Evolutionary conservation across 1,140 invertebrate species (phyloP), one percentile per base, ranked within the genome.

Genomic region (Dendroctonus ponderosae): DNA sequence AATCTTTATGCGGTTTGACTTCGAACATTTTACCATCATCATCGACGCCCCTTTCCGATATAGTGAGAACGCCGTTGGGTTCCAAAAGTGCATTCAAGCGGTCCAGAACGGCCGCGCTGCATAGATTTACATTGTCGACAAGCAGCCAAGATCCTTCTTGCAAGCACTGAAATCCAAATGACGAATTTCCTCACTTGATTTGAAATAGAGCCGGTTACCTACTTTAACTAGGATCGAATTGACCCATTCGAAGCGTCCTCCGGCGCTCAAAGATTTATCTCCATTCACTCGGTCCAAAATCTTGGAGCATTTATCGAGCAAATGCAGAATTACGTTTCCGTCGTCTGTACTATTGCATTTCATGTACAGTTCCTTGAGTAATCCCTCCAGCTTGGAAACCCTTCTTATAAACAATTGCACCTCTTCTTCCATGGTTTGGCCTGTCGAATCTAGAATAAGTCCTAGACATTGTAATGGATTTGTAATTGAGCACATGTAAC

Each of bases 101-200:
- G 81, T 99, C 98, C 69, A 99, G 81, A 8, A 99, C 94, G 41
- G 97, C 96, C 2, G 97, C 86, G 71, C 93, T 96, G 79, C 97
- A 99, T 37, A 98, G 86, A 82, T 99, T 99, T 0, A 96, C 96
- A 80, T 99, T 96, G 79, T 99, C 97, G 46, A 99, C 83, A 7
- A 98, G 81, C 6, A 99, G 79, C 96, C 96, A 98, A 43, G 89
- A 84, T 6, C 96, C 96, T 72, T 91, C 84, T 71, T 85, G 81
- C 60, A 97, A 80, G 71, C 92, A 93, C 85, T 87, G 41, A 68
- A 50, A 59, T n/a, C 5, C 9, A 50, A 40, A 61, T n/a, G 26
- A 26, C 26, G 26, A 26, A 26, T 26, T 26, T 26, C 26, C 26
- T 26, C 26, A 26, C 26, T 26, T 26, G 26, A 26, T 26, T 26